phyloP scores from a whole-genome alignment of 2,113 vertebrate species.

The Oryctolagus cuniculus region mOryCun1.1 NC_091433.1:14976001-14976500 shows the following conservation, averaged over 20 bases:
- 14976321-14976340: not conserved
- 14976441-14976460: not conserved
- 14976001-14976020: not conserved
- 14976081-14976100: not conserved
- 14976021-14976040: not conserved
- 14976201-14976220: too few species aligned
- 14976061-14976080: not conserved
- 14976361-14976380: not conserved
- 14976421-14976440: not conserved
- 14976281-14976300: not conserved
- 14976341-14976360: not conserved
- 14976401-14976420: not conserved
- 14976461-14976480: not conserved
- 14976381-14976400: not conserved
- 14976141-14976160: not conserved
- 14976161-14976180: not conserved
- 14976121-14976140: not conserved
- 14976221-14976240: fast-evolving
- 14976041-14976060: not conserved
- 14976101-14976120: not conserved
- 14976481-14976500: not conserved
- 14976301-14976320: not conserved
- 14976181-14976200: not conserved
- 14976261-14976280: not conserved
- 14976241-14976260: fast-evolving